A percentile compares a stretch with the other conserved stretches of the same genome.
Conservation (phyloP, 2,797 vertebrate genomes). For the Onychomys leucogaster region DNA sequence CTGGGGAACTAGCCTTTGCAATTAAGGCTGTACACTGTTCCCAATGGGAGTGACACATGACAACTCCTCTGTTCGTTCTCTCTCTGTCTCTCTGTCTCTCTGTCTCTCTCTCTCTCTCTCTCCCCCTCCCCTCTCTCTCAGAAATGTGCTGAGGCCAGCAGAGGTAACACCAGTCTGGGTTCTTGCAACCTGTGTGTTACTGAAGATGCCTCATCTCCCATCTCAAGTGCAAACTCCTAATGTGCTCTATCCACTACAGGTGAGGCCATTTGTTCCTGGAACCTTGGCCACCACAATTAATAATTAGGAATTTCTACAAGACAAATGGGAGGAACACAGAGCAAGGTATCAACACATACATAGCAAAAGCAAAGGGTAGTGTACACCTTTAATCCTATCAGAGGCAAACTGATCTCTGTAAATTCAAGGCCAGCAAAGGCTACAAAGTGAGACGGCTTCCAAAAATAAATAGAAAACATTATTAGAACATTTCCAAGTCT, state of each 20-base stretch:
- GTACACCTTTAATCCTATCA: not conserved
- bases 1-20: not conserved
- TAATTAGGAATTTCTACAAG: not conserved
- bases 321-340: not conserved
- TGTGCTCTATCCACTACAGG: not conserved
- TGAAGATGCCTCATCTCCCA: not conserved
- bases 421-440: not conserved
- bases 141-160: not conserved
- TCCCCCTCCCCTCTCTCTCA: not conserved
- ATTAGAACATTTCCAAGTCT: not conserved
- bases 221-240: not conserved
- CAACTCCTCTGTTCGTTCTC: too few species aligned
- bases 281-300: not conserved
- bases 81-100: not conserved
- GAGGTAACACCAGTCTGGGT: not conserved
- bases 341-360: not conserved
- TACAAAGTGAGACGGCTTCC: not conserved
- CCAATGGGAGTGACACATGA: not conserved
- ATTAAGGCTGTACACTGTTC: not conserved
- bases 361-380: not conserved
- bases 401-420: not conserved
- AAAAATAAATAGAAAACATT: not conserved
- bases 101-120: not conserved
- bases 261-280: not conserved
- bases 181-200: not conserved